These are phyloP conservation scores for Eristalinus aeneus DNA, from an alignment of 2,888 invertebrate species.

Conservation along the genomic window DNA sequence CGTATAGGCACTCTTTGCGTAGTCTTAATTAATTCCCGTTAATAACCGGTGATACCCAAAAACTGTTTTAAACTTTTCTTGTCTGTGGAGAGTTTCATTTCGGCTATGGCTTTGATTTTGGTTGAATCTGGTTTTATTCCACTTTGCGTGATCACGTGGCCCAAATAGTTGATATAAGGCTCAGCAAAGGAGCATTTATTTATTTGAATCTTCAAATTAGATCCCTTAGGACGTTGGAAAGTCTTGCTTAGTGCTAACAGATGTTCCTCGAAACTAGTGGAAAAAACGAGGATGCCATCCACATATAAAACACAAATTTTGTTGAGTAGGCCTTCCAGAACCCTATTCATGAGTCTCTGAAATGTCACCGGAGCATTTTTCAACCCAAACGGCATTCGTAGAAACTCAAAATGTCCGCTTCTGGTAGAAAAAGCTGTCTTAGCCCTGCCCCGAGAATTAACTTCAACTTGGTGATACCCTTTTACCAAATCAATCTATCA, in stretches of 20 bases:
- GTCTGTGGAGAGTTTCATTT: constrained; percentile 11
- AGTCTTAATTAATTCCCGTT: neutral
- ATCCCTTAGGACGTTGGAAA: neutral
- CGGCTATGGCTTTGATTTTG: constrained; percentile 69
- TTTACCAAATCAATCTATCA: too few species aligned
- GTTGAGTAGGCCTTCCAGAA: constrained; percentile 65
- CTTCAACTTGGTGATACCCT: constrained; percentile 1
- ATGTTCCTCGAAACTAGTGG: constrained; percentile 2
- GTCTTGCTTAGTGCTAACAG: neutral
- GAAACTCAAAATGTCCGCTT: constrained; percentile 19
- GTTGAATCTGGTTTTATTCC: constrained; percentile 71
- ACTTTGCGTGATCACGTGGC: constrained; percentile 33
- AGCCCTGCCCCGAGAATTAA: neutral
- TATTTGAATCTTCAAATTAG: constrained; percentile 46
- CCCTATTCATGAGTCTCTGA: constrained; percentile 73
- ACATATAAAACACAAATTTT: constrained; percentile 63
- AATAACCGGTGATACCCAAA: constrained; percentile 52
- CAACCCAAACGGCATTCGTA: constrained; percentile 12
- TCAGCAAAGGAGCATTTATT: constrained; percentile 12
- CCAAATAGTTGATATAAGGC: constrained; percentile 22
- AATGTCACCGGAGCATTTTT: constrained; percentile 22
- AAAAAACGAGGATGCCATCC: too few species aligned
- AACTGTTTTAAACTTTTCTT: constrained; percentile 36
- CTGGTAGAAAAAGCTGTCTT: constrained; percentile 28
- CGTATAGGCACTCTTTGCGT: constrained; percentile 27